Conservation (phyloP, 2,113 vertebrate species). For the Mugil cephalus region DNA sequence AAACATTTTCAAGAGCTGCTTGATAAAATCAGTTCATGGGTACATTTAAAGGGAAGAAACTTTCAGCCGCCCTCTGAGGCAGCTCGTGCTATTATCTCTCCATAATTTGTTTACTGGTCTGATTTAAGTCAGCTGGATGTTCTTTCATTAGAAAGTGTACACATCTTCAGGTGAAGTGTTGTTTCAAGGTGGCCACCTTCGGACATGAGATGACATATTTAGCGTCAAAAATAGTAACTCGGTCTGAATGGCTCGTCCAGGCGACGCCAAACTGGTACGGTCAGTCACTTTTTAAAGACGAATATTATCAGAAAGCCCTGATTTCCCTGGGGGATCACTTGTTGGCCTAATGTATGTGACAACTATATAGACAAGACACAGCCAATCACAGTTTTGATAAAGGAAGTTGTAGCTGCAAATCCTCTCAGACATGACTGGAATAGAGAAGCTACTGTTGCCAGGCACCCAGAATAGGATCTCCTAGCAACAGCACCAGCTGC, state of each 20-base stretch:
- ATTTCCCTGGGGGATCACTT: slow-evolving; percentile 47
- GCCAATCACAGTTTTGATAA: slow-evolving; percentile 57
- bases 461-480: slow-evolving; percentile 81
- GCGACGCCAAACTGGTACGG: not conserved
- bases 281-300: slow-evolving; percentile 20
- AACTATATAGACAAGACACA: slow-evolving; percentile 13
- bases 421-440: slow-evolving; percentile 77
- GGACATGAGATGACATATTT: slow-evolving; percentile 13
- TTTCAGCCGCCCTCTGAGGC: too few species aligned
- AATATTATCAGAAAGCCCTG: slow-evolving; percentile 6
- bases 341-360: slow-evolving; percentile 20
- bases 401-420: slow-evolving; percentile 70
- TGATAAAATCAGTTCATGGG: too few species aligned
- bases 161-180: not conserved
- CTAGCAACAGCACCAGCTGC: slow-evolving; percentile 80
- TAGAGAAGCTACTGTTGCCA: slow-evolving; percentile 84
- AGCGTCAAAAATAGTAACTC: slow-evolving; percentile 26
- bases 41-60: too few species aligned
- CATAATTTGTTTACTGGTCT: not conserved
- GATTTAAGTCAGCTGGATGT: not conserved
- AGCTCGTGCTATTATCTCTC: not conserved
- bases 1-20: not conserved
- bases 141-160: not conserved
- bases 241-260: slow-evolving; percentile 2
- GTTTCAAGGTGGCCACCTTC: slow-evolving; percentile 4